These are phyloP conservation scores for Drosophila paramelanica DNA, from an alignment of 2,888 invertebrate species.

Conservation along the genomic window DNA sequence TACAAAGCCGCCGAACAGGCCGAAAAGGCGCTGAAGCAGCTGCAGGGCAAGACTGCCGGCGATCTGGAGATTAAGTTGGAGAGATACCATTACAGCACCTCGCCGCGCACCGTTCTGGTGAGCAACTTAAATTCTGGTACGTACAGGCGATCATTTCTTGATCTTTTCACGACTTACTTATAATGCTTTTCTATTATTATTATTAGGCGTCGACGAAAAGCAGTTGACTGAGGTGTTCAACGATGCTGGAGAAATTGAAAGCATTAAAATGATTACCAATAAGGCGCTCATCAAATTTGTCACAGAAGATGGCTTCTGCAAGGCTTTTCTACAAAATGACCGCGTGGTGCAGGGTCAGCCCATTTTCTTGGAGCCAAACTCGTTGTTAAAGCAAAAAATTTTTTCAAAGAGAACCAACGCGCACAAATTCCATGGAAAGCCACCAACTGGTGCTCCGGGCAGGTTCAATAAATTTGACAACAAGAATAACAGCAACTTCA, in stretches of 20 bases:
- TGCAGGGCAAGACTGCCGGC: conserved; percentile 61
- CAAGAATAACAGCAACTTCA: neutral
- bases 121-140: conserved; percentile 48
- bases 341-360: conserved; percentile 41
- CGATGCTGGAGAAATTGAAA: conserved; percentile 61
- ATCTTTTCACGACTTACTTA: neutral
- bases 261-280: conserved; percentile 25
- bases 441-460: conserved; percentile 12
- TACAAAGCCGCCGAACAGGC: conserved; percentile 54
- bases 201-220: conserved; percentile 48
- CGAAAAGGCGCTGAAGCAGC: conserved; percentile 55
- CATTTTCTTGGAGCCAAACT: conserved; percentile 77
- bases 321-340: conserved; percentile 75
- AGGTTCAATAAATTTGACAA: conserved; percentile 23
- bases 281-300: conserved; percentile 69
- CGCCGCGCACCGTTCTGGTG: conserved; percentile 40
- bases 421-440: conserved; percentile 1
- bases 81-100: conserved; percentile 24
- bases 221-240: conserved; percentile 57
- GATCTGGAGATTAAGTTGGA: conserved; percentile 64
- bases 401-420: conserved; percentile 10
- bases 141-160: conserved; percentile 1
- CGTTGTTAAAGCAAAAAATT: conserved; percentile 51
- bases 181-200: neutral
- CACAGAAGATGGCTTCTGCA: conserved; percentile 73